Evolutionary conservation across 2,797 vertebrate genomes (phyloP), one percentile per base, ranked within the genome.

Genomic region (Decapterus maruadsi): DNA sequence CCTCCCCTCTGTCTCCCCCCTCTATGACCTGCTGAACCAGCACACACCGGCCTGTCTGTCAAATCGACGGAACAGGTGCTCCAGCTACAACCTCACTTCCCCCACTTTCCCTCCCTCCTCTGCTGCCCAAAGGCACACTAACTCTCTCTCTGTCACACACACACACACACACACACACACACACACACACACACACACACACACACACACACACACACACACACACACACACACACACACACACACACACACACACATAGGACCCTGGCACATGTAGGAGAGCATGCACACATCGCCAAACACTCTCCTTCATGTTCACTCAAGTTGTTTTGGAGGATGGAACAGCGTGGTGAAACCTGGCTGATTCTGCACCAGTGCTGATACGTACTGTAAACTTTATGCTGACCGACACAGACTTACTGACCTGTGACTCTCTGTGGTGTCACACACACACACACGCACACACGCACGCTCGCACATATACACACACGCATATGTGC

Each of bases 1-100:
- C 76, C 80, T 20, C 70, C 78, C 76, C 68, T 51, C 75, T 55
- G 78, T 66, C 43, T 75, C 72, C 67, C 75, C 69, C 72, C 86
- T 82, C 59, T 45, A 53, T 87, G 94, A 94, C 94, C 94, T 95
- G 95, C 95, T 96, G 95, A 95, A 94, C 85, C 94, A 95, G 94
- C 94, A 94, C 95, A 95, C 94, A 80, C 93, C 63, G 61, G 86
- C 94, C 92, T 94, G 95, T 95, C 95, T 72, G 89, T 96, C 95
- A 95, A 95, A 92, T 56, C 31, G 26, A 78, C 78, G 62, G 82
- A 95, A 95, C 95, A 96, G 95, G 95, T 96, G 95, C 90, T 92
- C 80, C 84, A 76, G 87, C 87, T 75, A 89, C 87, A 70, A 90
- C 89, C 92, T 90, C 90, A 78, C 83, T 85, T 75, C 86, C 88